Base-by-base conservation (phyloP, 2,797 vertebrate species). In the Spondyliosoma cantharus region DNA sequence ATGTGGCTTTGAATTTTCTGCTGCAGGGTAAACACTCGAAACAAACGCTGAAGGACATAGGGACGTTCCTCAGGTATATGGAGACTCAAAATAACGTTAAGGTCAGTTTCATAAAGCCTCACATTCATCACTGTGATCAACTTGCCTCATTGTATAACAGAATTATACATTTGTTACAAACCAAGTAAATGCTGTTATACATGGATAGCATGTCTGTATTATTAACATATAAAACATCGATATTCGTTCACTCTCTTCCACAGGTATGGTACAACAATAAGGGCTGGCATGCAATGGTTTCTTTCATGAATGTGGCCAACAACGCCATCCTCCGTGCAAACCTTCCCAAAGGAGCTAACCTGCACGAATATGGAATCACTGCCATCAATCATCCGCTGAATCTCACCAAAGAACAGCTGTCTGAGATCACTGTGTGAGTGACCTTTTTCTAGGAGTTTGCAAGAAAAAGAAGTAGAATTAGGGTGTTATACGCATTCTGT, bases 241-340 rank as follows among this genome's bases (percentile, higher is more conserved):
- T 42, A 7, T 14, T 50, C n/a, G 14, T 69, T 37, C 1, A 11
- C 22, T 56, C 1, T 68, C 11, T 64, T 87, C 3, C 27, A 13
- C 71, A 99, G 97, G 97, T 98, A 37, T 99, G 97, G 98, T 98
- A 96, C 92, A 99, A 97, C 91, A 99, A 99, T 84, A 99, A 99
- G 86, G 97, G 98, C 80, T 98, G 97, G 97, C 98, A 99, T 5
- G 95, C 97, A 57, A 91, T 97, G 95, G 97, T 96, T 69, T 95
- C 95, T 72, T 99, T 98, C 82, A 95, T 98, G 92, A 99, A 98
- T 0, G 93, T 98, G 79, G 97, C 97, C 25, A 98, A 97, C 92
- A 98, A 97, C 0, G 97, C 96, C 76, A 94, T 99, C 87, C 94
- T 99, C 14, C 94, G 97, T 74, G 95, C 95, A 70, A 95, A 95